A percentile compares a stretch with the other conserved stretches of the same genome.
Conservation (phyloP, 2,797 vertebrate species). For the Gymnocypris eckloni region DNA sequence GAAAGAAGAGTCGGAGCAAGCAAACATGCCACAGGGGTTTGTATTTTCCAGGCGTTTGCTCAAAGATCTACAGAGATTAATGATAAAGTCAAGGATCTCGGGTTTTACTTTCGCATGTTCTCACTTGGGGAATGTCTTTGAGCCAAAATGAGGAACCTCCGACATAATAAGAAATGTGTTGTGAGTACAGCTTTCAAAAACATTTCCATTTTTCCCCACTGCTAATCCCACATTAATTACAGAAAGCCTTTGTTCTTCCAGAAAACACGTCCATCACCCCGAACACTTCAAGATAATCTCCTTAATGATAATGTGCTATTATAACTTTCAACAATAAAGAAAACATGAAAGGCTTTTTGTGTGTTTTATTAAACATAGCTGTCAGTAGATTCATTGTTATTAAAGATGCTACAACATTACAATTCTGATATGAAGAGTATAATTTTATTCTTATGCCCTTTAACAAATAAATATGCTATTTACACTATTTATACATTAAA, state of each 20-base stretch:
- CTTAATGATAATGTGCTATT: conserved; percentile 2
- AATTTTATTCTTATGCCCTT: background rate
- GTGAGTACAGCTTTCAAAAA: conserved; percentile 28
- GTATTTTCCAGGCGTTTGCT: conserved; percentile 42
- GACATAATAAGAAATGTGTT: conserved; percentile 14
- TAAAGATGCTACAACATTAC: background rate
- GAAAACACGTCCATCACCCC: background rate
- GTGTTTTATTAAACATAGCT: background rate
- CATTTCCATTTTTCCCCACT: conserved; percentile 24
- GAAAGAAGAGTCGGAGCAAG: conserved; percentile 9
- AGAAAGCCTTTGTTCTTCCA: conserved; percentile 14
- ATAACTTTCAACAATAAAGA: background rate
- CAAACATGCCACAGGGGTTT: conserved; percentile 44
- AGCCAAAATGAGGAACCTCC: conserved; percentile 35
- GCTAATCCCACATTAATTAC: conserved; percentile 40
- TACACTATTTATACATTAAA: background rate
- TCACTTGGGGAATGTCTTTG: conserved; percentile 35
- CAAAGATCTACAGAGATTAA: conserved; percentile 49
- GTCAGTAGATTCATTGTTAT: background rate
- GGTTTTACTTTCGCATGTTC: conserved; percentile 15
- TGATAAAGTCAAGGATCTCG: conserved; percentile 45
- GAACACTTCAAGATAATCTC: background rate
- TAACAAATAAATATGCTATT: background rate
- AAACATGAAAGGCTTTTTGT: background rate
- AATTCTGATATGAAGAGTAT: background rate